These are phyloP conservation scores for Oscheius sp. DNA, from an alignment of 1,140 invertebrate genomes.

Conservation along the genomic window DNA sequence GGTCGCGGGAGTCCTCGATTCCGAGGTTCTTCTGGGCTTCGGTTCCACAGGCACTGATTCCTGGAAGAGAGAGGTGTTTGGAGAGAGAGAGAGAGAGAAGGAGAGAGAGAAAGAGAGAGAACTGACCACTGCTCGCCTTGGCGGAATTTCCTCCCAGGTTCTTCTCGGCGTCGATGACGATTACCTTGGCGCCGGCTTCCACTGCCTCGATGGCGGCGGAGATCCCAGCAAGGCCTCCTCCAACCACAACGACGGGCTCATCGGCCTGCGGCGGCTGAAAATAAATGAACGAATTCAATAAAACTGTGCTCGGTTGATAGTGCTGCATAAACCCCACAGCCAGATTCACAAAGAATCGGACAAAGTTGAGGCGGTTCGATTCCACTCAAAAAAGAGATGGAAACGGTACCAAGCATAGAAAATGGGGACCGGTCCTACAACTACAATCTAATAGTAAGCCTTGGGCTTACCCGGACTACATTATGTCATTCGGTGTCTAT, in stretches of 20 bases:
- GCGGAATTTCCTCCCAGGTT: constrained; percentile 60
- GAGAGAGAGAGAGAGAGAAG: not conserved
- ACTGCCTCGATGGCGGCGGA: constrained; percentile 58
- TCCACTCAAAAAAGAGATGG: no score
- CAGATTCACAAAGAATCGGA: not conserved
- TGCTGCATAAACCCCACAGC: not conserved
- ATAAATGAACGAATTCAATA: not conserved
- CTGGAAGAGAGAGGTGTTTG: constrained; percentile 35
- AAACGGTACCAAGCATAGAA: no score
- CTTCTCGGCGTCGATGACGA: constrained; percentile 59
- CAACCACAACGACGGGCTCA: constrained; percentile 59
- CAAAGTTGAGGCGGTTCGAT: not conserved
- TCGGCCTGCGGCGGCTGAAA: constrained; percentile 11
- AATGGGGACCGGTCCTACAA: no score
- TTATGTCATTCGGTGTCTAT: no score
- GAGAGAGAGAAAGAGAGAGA: not conserved
- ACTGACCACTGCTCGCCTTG: constrained; percentile 60
- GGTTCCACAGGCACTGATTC: constrained; percentile 60
- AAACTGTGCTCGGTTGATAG: no score
- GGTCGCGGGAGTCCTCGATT: constrained; percentile 51
- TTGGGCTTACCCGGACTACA: no score
- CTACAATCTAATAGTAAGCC: no score
- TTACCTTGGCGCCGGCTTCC: constrained; percentile 50
- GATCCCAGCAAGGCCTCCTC: constrained; percentile 59
- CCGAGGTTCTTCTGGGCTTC: constrained; percentile 48